Base-by-base conservation (phyloP, 2,797 vertebrate species). In the Melanotaenia pygmaea region DNA sequence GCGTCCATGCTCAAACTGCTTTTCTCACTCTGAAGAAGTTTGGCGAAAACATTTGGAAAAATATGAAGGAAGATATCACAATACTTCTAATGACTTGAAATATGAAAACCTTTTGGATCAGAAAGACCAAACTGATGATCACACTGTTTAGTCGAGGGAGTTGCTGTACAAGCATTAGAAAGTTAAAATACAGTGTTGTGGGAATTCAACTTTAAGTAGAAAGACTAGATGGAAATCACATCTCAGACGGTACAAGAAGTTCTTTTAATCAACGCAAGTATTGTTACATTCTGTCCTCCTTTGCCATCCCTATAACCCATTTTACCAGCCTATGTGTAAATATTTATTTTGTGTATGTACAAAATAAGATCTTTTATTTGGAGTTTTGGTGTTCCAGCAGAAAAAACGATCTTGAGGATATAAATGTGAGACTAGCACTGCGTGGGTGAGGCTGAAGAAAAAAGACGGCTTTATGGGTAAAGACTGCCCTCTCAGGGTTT, bases 401-500 rank as follows among this genome's bases (percentile, higher is more conserved):
- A 47, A 71, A 70, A 32, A 67, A 54, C 58, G 32, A 82, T 79
- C 58, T 67, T 68, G 40, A 11, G 35, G 58, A 70, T 85, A 56
- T 60, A 66, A 64, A 74, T 64, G 28, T 50, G 35, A 74, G 9
- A 56, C 2, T 2, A 61, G 45, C 61, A 68, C 60, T 62, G 47
- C 32, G 59, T 83, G 84, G 74, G 70, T 73, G 81, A 82, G 74
- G 82, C 82, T 40, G 45, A 54, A 64, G 54, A 76, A 79, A 63
- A 14, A 50, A 24, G 32, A 64, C 74, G 70, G 74, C 79, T 84
- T 67, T 28, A 43, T 86, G 89, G 82, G 80, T 87, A 81, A 89
- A 88, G 82, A 92, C 84, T 91, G 93, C 91, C 91, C 89, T 89
- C 92, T 90, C 82, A 87, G 77, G 93, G 90, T 86, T 77, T 37